These are phyloP conservation scores for Julus scanicus DNA, from an alignment of 2,888 invertebrate genomes.

Conservation along the genomic window DNA sequence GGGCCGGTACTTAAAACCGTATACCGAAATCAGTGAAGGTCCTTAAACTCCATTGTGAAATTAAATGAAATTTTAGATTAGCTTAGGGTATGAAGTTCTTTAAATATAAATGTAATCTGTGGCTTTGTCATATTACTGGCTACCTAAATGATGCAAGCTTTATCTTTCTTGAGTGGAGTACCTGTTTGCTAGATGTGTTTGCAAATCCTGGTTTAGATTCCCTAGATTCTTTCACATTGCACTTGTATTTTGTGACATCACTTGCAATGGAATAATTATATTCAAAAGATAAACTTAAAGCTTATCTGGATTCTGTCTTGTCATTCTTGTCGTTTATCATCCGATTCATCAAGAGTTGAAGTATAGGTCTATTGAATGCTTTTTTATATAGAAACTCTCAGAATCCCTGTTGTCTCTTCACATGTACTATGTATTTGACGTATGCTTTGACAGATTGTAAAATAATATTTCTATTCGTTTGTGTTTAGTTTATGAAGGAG, in stretches of 20 bases:
- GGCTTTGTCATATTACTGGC: no score
- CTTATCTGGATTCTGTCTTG: background rate
- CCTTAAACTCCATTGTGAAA: no score
- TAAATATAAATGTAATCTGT: no score
- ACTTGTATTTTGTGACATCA: conserved; percentile 32
- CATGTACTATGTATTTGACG: no score
- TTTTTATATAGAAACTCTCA: background rate
- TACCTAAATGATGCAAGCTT: background rate
- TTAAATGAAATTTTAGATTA: no score
- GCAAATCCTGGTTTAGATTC: background rate
- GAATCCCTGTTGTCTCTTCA: background rate
- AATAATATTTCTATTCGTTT: no score
- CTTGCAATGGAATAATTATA: background rate
- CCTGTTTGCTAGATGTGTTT: background rate
- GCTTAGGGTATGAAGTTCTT: no score
- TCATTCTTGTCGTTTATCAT: background rate
- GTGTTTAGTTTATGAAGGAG: background rate
- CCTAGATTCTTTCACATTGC: background rate
- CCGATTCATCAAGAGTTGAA: background rate
- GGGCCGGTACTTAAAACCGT: no score
- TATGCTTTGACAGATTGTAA: no score
- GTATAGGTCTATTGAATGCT: background rate
- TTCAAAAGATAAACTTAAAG: background rate
- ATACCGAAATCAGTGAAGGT: no score
- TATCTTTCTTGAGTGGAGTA: background rate